Base-by-base conservation (phyloP, 2,888 invertebrate species). In the Alcis repandata region DNA sequence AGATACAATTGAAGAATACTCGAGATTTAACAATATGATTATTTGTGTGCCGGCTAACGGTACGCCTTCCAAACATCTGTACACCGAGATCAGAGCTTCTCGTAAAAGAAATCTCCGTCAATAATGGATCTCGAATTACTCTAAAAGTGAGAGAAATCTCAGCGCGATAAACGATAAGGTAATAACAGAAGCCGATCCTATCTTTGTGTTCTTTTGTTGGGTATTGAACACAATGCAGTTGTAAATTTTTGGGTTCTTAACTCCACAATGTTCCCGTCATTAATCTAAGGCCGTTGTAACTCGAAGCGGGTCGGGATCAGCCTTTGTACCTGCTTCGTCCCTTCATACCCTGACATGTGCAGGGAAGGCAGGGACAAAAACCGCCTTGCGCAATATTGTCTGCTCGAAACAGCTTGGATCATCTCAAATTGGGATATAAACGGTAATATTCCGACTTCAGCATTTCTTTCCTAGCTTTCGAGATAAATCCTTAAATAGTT, bases 161-260 rank as follows among this genome's bases (percentile, higher is more conserved):
- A 15, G 32, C 85, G 82, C 81, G 88, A 89, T 89, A 87, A 87
- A 85, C 84, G 92, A 92, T 91, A 90, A 92, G 90, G 90, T 87
- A 90, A 91, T 92, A 91, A 88, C 92, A 91, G 92, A 84, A 92
- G 92, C 91, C 81, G 90, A 90, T 91, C 86, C 85, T 83, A 86
- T 90, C 91, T 88, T 92, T 92, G 90, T 91, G 81, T 81, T 74
- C 89, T 84, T 86, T 93, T 92, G 90, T 92, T 87, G 72, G 67
- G 73, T 71, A 74, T 73, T 67, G 73, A 81, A 80, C 71, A 92
- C 92, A 93, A 93, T 91, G 88, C 88, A 91, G 91, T 92, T 92
- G 92, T 92, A 91, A 92, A 91, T 92, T 91, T 91, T 92, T 91
- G 90, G 91, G 91, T 88, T 91, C 91, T 92, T 89, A 91, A 91